Percentiles rank a stretch among this genome's conserved stretches.
Conservation (phyloP, 1,140 invertebrate genomes). For the Pogonomyrmex barbatus region DNA sequence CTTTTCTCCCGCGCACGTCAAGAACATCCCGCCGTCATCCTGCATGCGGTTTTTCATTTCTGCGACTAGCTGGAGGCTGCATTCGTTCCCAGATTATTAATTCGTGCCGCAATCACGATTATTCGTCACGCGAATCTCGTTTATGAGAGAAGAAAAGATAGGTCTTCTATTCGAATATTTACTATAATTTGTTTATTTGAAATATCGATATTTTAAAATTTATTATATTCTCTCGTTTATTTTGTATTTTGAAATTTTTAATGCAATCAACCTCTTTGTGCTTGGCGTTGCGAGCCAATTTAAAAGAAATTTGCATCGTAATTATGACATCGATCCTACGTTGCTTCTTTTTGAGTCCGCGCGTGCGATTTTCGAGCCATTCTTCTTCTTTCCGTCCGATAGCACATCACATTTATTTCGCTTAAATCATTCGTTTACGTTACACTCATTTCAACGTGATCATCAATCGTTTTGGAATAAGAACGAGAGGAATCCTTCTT, state of each 20-base stretch:
- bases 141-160: not conserved
- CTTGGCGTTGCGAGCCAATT: not conserved
- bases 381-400: not conserved
- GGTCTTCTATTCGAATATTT: not conserved
- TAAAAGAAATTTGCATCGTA: slow-evolving; percentile 24
- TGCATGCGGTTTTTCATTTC: slow-evolving; percentile 40
- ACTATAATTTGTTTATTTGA: not conserved
- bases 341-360: not conserved
- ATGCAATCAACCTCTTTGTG: slow-evolving; percentile 1
- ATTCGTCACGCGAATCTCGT: not conserved
- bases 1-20: not conserved
- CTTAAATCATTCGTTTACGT: slow-evolving; percentile 7
- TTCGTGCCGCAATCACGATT: not conserved
- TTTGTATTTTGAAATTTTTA: slow-evolving; percentile 7
- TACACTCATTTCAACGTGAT: slow-evolving; percentile 16
- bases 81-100: slow-evolving; percentile 38
- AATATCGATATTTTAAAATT: not conserved
- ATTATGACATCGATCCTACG: not conserved
- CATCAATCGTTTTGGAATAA: slow-evolving; percentile 38
- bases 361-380: not conserved
- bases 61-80: not conserved
- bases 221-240: not conserved
- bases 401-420: not conserved
- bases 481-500: not conserved
- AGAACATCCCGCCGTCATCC: slow-evolving; percentile 23